These are phyloP conservation scores for Eupithecia vulgata DNA, from an alignment of 2,888 invertebrate species.

Conservation along the genomic window DNA sequence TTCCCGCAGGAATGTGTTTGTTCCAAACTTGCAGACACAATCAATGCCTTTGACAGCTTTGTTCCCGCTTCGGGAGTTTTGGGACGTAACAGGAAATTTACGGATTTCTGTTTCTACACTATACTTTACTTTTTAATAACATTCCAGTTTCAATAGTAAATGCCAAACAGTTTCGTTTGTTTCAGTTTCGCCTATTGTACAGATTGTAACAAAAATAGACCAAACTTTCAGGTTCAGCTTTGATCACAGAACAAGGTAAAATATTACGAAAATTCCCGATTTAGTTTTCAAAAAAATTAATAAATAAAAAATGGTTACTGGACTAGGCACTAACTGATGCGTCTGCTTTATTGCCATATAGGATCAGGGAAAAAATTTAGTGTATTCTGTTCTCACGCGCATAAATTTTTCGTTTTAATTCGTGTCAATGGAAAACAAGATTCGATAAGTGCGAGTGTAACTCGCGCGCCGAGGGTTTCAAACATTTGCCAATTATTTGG, in stretches of 20 bases:
- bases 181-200: neutral
- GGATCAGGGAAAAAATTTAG: too few relatives aligned
- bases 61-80: constrained; percentile 13
- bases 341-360: too few relatives aligned
- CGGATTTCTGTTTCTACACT: neutral
- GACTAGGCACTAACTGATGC: too few relatives aligned
- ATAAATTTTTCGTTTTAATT: neutral
- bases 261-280: too few relatives aligned
- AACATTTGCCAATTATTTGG: too few relatives aligned
- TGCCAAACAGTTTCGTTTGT: neutral
- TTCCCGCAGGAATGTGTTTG: constrained; percentile 27
- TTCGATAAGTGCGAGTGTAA: too few relatives aligned
- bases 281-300: too few relatives aligned
- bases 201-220: too few relatives aligned
- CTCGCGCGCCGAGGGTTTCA: too few relatives aligned
- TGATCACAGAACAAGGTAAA: too few relatives aligned
- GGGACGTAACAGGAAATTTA: neutral
- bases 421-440: neutral
- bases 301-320: too few relatives aligned
- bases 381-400: neutral
- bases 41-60: constrained; percentile 30
- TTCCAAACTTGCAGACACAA: constrained; percentile 30
- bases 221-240: too few relatives aligned
- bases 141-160: neutral
- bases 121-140: neutral